phyloP scores from a whole-genome alignment of 2,888 invertebrate species.

The Caenorhabditis sinica region DNA sequence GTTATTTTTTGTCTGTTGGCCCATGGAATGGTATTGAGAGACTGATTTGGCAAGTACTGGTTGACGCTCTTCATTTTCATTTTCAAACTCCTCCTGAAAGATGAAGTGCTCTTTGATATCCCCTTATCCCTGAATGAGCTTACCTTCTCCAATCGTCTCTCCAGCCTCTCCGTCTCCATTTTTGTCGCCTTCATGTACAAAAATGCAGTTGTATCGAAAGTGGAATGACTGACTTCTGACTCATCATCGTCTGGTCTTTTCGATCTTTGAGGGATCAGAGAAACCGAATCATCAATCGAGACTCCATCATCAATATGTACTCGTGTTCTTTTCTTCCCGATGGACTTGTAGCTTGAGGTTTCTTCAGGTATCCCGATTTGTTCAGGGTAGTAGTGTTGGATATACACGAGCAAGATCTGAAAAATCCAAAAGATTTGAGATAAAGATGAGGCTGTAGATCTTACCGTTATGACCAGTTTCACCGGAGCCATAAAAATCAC shows the following conservation, averaged over 20 bases:
- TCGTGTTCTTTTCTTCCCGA: constrained; percentile 57
- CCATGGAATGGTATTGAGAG: constrained; percentile 72
- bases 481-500: constrained; percentile 66
- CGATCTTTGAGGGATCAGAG: background rate
- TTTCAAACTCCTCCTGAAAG: constrained; percentile 27
- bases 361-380: constrained; percentile 73
- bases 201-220: constrained; percentile 69
- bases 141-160: constrained; percentile 66
- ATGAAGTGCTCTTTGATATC: background rate
- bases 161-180: constrained; percentile 68
- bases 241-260: constrained; percentile 30
- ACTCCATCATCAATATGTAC: constrained; percentile 63
- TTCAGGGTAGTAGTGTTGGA: constrained; percentile 71
- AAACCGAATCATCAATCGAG: constrained; percentile 53
- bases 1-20: background rate
- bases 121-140: background rate
- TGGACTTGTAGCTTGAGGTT: constrained; percentile 69
- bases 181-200: constrained; percentile 71
- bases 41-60: constrained; percentile 69
- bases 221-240: constrained; percentile 60
- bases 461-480: constrained; percentile 61
- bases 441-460: background rate
- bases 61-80: constrained; percentile 54
- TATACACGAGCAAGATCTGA: constrained; percentile 67
- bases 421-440: too few species aligned